Evolutionary conservation across 2,888 invertebrate species (phyloP), one percentile per base, ranked within the genome.

Genomic region (Ditula angustiorana): DNA sequence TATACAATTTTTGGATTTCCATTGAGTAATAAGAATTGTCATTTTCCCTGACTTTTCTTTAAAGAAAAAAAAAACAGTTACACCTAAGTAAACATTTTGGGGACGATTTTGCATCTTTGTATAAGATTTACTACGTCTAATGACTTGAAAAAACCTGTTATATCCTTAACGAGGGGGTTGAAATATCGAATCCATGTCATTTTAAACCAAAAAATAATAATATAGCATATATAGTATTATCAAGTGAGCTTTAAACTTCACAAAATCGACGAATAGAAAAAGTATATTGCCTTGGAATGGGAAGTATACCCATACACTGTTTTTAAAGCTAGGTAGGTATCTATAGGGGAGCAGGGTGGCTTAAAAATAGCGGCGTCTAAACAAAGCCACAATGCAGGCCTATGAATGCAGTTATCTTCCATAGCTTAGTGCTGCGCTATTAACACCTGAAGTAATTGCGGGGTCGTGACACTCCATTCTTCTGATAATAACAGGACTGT

Each of bases 401-500:
- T 59, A 62, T 44, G 56, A 62, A 58, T 59, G 63, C 52, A 58
- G 21, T 63, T 63, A 58, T 46, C 8, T 44, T 53, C 35, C 61
- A 47, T 23, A 24, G 35, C 35, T 33, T 35, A 21, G 30, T 30
- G 21, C n/a, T 21, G 28, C 46, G 21, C 50, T 71, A 78, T 79
- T 78, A 78, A 71, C 70, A 65, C 67, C 61, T 64, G 67, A 55
- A 71, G 77, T 74, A 80, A 81, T 78, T 76, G 74, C 71, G 69
- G 67, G 73, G 73, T 64, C 64, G 65, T 77, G 77, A 76, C 57
- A 69, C 70, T 64, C n/a, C 77, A 75, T 78, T 77, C 77, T 79
- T 75, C 73, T 72, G 73, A 73, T 72, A 74, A 68, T 77, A 77
- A 80, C 74, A 71, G 75, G 74, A 82, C 80, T 64, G 78, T 78